Percentiles rank a stretch among this genome's conserved stretches.
Evolutionary conservation across 2,113 vertebrate species (phyloP).

Genomic region (Laticauda laticaudata): DNA sequence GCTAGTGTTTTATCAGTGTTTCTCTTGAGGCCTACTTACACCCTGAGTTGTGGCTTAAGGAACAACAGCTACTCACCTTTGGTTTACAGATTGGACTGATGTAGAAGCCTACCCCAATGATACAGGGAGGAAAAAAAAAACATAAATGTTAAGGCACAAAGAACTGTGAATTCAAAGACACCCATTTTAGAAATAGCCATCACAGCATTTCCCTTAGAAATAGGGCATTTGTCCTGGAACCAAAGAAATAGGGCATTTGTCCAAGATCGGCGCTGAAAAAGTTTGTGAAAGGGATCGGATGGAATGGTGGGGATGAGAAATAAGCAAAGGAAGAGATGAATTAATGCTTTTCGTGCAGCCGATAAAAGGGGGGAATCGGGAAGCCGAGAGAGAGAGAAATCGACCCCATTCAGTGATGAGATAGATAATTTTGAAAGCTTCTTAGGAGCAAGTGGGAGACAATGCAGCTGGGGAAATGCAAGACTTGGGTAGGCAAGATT

Average conservation of each 20-base stretch:
- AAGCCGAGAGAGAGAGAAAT: slow-evolving; percentile 14
- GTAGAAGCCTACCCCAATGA: not conserved
- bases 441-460: slow-evolving; percentile 41
- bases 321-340: not conserved
- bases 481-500: not conserved
- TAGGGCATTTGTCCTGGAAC: not conserved
- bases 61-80: not conserved
- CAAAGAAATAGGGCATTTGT: too few relatives aligned
- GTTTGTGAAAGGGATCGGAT: not conserved
- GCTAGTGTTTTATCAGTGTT: not conserved
- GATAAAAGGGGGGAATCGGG: not conserved
- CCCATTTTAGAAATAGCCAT: not conserved
- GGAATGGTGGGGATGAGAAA: not conserved
- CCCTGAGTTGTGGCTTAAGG: not conserved
- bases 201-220: not conserved
- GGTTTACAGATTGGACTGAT: not conserved
- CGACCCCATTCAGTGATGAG: not conserved
- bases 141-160: not conserved
- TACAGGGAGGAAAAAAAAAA: not conserved
- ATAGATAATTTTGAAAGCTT: slow-evolving; percentile 19
- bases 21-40: not conserved
- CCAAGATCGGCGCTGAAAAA: rapidly evolving
- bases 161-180: too few relatives aligned
- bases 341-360: not conserved
- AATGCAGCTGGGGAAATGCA: slow-evolving; percentile 24